Evolutionary conservation across 2,888 invertebrate genomes (phyloP), one percentile per base, ranked within the genome.

Genomic region (Metellina segmentata): DNA sequence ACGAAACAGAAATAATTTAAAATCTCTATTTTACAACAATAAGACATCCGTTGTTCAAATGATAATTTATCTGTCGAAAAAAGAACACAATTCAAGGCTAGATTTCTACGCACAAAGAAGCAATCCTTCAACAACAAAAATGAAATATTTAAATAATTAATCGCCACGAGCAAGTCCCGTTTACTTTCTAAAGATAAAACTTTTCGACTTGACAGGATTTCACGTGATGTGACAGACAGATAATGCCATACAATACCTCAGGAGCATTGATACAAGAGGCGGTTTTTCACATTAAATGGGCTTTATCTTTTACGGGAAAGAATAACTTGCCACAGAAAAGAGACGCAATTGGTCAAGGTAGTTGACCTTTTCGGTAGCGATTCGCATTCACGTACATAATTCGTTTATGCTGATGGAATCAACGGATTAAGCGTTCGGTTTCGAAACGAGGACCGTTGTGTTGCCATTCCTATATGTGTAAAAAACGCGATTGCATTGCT

Each of bases 291-390:
- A 61, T 16, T 16, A 61, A 61, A 61, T 9, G 16, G 9, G 6
- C 11, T 61, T 5, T 61, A 61, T 8, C 9, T 61, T 61, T 16
- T 61, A 61, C 9, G 13, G 11, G 4, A 61, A 61, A 61, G 9
- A 61, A 9, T 11, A 61, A 16, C 20, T n/a, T n/a, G 52, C 7
- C 78, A 51, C 9, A 20, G 79, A 16, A 11, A 13, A 53, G 9
- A 79, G 61, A 79, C 79, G 61, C 61, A 53, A 61, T 53, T 34
- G 61, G 79, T 79, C 79, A 79, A 79, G 79, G 79, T 79, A 79
- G 16, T 61, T 79, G 79, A 79, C 79, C 79, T 34, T 20, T 11
- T 7, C 69, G 13, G 11, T 19, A 61, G 34, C 34, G 69, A 79
- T 61, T 61, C 34, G 79, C 13, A 79, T 61, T 61, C 61, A 16